A percentile compares a stretch with the other conserved stretches of the same genome.
These are phyloP conservation scores for Acanthaster planci DNA, from an alignment of 35 echinoderm and acorn worm species.

Conservation along the genomic window DNA sequence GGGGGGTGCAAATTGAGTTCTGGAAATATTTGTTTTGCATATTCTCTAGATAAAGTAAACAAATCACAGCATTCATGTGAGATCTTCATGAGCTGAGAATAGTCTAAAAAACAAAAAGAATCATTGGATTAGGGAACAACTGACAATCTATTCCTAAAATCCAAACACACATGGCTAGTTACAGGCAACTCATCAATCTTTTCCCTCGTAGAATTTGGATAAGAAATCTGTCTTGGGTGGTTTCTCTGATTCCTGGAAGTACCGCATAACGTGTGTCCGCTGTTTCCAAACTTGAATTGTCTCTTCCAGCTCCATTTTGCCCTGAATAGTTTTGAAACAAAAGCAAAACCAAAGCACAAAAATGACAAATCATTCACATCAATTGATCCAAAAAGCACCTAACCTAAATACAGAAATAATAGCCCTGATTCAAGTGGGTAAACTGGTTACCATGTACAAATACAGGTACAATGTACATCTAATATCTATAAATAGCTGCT, in stretches of 20 bases:
- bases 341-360: no score
- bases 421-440: no score
- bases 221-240: constrained; percentile 82
- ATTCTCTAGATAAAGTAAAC: no score
- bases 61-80: no score
- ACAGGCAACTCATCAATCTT: constrained; percentile 32
- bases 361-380: no score
- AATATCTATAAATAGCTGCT: no score
- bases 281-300: constrained; percentile 97
- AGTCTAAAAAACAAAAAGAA: background rate
- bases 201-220: constrained; percentile 89
- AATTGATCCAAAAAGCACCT: no score
- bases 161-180: background rate
- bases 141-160: background rate
- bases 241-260: constrained; percentile 75
- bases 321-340: constrained; percentile 52
- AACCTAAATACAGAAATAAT: no score
- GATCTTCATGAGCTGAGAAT: background rate
- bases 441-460: no score
- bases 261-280: constrained; percentile 85
- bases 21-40: no score
- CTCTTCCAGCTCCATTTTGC: constrained; percentile 96
- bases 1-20: no score
- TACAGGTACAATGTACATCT: no score
- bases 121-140: background rate